Conservation (phyloP, 2,888 invertebrate species). For the Nomada ruficornis region DNA sequence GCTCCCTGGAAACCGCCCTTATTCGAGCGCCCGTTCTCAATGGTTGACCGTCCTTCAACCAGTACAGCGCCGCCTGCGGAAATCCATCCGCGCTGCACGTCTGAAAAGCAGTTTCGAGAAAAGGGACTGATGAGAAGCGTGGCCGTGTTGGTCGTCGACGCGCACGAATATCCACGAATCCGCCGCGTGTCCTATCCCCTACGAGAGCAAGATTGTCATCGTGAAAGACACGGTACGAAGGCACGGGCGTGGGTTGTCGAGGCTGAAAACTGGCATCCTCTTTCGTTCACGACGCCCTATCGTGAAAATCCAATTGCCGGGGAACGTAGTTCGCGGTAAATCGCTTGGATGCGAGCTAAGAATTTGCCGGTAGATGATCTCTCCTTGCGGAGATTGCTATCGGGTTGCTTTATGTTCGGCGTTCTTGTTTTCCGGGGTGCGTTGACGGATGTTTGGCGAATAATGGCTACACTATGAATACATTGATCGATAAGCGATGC, state of each 20-base stretch:
- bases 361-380: constrained; percentile 18
- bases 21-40: constrained; percentile 82
- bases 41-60: constrained; percentile 84
- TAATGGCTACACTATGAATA: background rate
- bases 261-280: constrained; percentile 20
- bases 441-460: background rate
- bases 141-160: constrained; percentile 20
- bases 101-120: constrained; percentile 78
- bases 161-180: constrained; percentile 26
- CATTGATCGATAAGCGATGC: background rate
- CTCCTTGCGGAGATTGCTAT: background rate
- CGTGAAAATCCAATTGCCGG: constrained; percentile 41
- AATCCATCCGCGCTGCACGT: constrained; percentile 83
- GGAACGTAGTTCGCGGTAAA: constrained; percentile 10
- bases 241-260: background rate
- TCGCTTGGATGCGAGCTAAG: constrained; percentile 11
- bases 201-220: constrained; percentile 47
- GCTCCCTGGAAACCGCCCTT: constrained; percentile 84
- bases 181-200: background rate
- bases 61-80: constrained; percentile 82
- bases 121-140: constrained; percentile 66
- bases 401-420: background rate
- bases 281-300: background rate
- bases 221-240: background rate
- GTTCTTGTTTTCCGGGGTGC: background rate